Conservation (phyloP, 2,888 invertebrate genomes). For the Stenolophus ochropezus region DNA sequence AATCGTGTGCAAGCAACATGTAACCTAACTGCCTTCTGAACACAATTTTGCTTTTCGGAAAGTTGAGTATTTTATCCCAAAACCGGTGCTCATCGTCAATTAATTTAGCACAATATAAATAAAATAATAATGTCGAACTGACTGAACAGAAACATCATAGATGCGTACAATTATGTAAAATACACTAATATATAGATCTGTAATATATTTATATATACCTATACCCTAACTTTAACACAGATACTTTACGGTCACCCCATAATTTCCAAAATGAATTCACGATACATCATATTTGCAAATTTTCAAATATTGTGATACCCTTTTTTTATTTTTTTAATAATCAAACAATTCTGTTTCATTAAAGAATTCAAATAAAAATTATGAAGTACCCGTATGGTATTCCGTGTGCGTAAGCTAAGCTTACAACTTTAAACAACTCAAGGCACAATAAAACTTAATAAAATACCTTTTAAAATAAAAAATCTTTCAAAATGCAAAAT, state of each 20-base stretch:
- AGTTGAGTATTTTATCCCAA: conserved; percentile 35
- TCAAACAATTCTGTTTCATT: neutral
- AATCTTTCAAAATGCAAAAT: conserved; percentile 54
- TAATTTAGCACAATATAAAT: conserved; percentile 36
- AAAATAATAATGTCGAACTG: conserved; percentile 53
- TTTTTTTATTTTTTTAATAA: neutral
- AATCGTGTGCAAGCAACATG: conserved; percentile 45
- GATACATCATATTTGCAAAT: too few species aligned
- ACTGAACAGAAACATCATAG: conserved; percentile 58
- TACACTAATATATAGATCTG: conserved; percentile 47
- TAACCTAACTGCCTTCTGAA: neutral
- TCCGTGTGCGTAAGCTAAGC: conserved; percentile 28
- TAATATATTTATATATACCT: conserved; percentile 45
- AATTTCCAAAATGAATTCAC: neutral
- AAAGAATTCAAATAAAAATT: too few species aligned
- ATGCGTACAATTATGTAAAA: conserved; percentile 56
- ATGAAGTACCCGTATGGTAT: neutral
- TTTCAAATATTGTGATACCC: neutral
- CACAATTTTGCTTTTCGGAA: conserved; percentile 29
- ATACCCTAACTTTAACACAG: conserved; percentile 37
- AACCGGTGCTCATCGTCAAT: conserved; percentile 21
- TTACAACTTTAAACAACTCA: conserved; percentile 36
- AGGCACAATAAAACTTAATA: conserved; percentile 40
- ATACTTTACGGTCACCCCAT: neutral
- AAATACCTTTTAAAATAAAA: conserved; percentile 47